Percentiles rank a stretch among this genome's conserved stretches.
These are phyloP conservation scores for Sphaeridia pumilis DNA, from an alignment of 2,888 invertebrate species.

Conservation along the genomic window DNA sequence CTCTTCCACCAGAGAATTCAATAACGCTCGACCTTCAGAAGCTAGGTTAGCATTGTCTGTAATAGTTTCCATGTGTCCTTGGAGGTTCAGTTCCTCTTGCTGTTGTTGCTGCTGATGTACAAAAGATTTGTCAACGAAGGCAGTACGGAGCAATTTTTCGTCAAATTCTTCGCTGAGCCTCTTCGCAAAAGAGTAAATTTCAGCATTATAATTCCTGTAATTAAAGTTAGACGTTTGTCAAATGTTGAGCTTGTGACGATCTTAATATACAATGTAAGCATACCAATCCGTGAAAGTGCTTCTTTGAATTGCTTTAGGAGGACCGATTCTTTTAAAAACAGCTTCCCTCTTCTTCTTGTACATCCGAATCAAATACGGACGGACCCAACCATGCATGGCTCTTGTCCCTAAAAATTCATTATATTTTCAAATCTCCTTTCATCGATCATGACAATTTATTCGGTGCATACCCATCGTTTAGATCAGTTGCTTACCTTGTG, in stretches of 20 bases:
- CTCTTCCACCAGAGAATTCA: constrained; percentile 52
- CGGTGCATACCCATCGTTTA: no score
- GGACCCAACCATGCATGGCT: constrained; percentile 7
- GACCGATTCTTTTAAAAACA: constrained; percentile 36
- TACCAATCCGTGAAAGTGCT: constrained; percentile 46
- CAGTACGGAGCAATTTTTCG: constrained; percentile 53
- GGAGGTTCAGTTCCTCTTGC: constrained; percentile 58
- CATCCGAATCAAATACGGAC: constrained; percentile 5
- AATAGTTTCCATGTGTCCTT: constrained; percentile 47
- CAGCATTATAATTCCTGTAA: constrained; percentile 82
- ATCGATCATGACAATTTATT: no score
- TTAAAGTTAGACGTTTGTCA: constrained; percentile 36
- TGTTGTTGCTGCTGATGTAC: constrained; percentile 57
- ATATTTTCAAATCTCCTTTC: no score
- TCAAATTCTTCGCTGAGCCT: constrained; percentile 75
- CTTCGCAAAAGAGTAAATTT: constrained; percentile 75
- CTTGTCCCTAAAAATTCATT: constrained; percentile 1
- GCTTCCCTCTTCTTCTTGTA: constrained; percentile 7
- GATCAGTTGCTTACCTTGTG: no score
- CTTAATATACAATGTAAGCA: neutral
- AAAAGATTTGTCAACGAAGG: constrained; percentile 70
- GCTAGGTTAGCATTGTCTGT: constrained; percentile 58
- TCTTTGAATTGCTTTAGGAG: constrained; percentile 40
- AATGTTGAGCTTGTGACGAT: neutral
- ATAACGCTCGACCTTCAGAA: constrained; percentile 54